Base-by-base conservation (phyloP, 2,113 vertebrate genomes). In the Dromaius novaehollandiae region DNA sequence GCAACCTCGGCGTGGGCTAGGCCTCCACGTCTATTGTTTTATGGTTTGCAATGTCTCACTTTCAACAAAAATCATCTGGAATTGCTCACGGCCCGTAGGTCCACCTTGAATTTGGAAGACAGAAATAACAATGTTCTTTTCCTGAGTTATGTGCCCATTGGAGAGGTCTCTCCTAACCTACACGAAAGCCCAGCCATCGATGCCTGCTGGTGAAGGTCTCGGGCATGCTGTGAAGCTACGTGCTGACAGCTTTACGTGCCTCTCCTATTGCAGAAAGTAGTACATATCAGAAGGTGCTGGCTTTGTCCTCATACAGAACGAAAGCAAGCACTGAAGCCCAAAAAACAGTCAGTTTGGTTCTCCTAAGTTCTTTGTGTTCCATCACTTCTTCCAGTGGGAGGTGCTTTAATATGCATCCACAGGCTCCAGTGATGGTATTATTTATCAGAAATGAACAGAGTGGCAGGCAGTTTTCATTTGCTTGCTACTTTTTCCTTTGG, bases 121-220 rank as follows among this genome's bases (percentile, higher is more conserved):
- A 4, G 50, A 90, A 96, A 51, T 53, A 95, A 73, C n/a, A 78
- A 46, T 51, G 70, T 71, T 75, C 71, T 46, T 74, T 8, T 82
- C 55, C 36, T 25, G 34, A 71, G 42, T 25, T 87, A 63, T 0
- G 0, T 38, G 30, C 38, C 12, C 4, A 2, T 5, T 71, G 60
- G 6, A 82, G 74, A 92, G 66, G 12, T n/a, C 61, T 85, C 84
- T 82, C 80, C 66, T 75, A 46, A 90, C 69, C 70, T 84, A 40
- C 18, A 42, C 0, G 0, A 63, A 86, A 89, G 34, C 80, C 60
- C 22, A 61, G 56, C 30, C 55, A 60, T 8, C 30, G 10, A 34
- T 15, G 55, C 15, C 17, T 16, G 56, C 56, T 82, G 48, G 50
- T 74, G 28, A 80, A 38, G 19, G 30, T 17, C 56, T 60, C 53